Evolutionary conservation across 2,113 vertebrate genomes (phyloP), one percentile per base, ranked within the genome.

Genomic region (Aplodontia rufa): DNA sequence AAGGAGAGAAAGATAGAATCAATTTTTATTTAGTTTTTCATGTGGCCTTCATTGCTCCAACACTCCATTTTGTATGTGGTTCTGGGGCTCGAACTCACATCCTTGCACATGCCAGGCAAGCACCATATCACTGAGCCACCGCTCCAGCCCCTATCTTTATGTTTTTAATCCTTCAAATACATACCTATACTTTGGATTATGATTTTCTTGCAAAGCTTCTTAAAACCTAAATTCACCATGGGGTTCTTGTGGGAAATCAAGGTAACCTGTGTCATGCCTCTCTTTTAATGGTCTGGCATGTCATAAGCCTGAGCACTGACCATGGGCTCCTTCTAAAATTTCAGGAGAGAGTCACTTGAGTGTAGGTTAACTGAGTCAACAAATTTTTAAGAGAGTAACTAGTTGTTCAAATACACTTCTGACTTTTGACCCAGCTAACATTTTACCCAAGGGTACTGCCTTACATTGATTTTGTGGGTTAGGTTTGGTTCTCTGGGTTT

Each of bases 161-260:
- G 32, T 14, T 92, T 84, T 91, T 76, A 60, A 60, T n/a, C 60
- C 22, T 32, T 88, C 30, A 76, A 40, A 60, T 76, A 35, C 30
- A 71, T 83, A 40, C 9, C 19, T 42, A 19, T 85, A 81, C 62
- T 93, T 93, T 81, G 19, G 40, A 53, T 62, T 90, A 76, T 87
- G 53, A 49, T 83, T 97, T 96, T 93, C 84, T 78, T 84, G 19
- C 22, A 80, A 75, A 60, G n/a, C 20, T 45, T 75, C 28, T 45
- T 26, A 16, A 71, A 64, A 74, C 37, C 16, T 26, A 40, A 37
- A 24, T 89, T 92, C 74, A 35, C 58, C 75, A 60, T 24, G 60
- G n/a, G 11, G 16, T 84, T 49, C 8, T 74, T 74, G 26, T 74
- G 88, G 60, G 32, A 42, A 69, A 47, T 74, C 55, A 24, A 6